Base-by-base conservation (phyloP, 2,888 invertebrate genomes). In the Urechis unicinctus region DNA sequence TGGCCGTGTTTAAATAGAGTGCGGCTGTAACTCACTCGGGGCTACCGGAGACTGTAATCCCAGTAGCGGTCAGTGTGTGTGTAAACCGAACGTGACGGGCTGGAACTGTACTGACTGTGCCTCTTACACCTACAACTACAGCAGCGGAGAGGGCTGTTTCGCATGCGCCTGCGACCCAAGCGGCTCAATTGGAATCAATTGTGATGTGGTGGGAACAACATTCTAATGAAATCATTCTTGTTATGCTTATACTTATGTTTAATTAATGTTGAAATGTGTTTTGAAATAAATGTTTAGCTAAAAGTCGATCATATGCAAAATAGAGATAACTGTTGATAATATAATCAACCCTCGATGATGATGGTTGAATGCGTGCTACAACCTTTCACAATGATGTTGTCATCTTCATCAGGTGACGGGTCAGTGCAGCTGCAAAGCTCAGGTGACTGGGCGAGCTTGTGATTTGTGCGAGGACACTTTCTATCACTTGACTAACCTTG, bases 21-120 rank as follows among this genome's bases (percentile, higher is more conserved):
- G 59, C 31, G 25, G 49, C 28, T 60, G 61, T 42, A 54, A 25
- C 17, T 41, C 45, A 25, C 42, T 59, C 4, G 66, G 68, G 3
- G 46, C 64, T 4, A 62, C 63, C 5, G 66, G 68, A 3, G 57
- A 61, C 21, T 69, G 69, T 55, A 55, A 68, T 57, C 62, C 53
- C 47, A 6, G 22, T 13, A 62, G 61, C 1, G 67, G 68, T 5
- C 52, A 45, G n/a, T 69, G 69, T 53, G 58, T 49, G n/a, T 69
- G 69, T 58, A 57, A 59, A 26, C 58, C 61, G 0, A 64, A 66
- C 48, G 65, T 68, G n/a, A 48, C 43, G 5, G 62, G 64, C 6
- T 46, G n/a, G 30, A 31, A 36, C 9, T 69, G 69, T 58, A 59
- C 56, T 21, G 13, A 51, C 6, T 69, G 69, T 53, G 58, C 50